A percentile compares a stretch with the other conserved stretches of the same genome.
phyloP scores from a whole-genome alignment of 2,888 invertebrate genomes.

The Pachymerium ferrugineum region DNA sequence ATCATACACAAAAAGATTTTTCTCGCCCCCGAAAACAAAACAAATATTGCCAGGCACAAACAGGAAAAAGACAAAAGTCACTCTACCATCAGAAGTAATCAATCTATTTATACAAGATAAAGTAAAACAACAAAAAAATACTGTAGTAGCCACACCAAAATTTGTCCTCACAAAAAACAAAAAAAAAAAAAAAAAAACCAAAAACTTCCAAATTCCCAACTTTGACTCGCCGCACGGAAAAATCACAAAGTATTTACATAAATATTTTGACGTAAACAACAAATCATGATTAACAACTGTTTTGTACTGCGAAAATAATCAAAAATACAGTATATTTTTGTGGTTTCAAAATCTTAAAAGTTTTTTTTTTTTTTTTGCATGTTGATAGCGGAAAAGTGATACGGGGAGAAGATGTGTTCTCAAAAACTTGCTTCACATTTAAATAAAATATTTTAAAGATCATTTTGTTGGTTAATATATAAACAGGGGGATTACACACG shows the following conservation, averaged over 20 bases:
- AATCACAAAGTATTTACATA: background rate
- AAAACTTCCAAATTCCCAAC: conserved; percentile 8
- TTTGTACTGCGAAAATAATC: conserved; percentile 15
- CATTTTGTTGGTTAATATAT: conserved; percentile 3
- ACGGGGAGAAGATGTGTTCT: background rate
- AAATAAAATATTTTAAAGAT: conserved; percentile 4
- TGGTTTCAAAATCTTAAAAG: too few species aligned
- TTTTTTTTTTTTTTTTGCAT: too few species aligned
- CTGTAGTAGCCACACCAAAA: conserved; percentile 14
- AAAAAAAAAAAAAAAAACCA: background rate
- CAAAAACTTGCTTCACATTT: background rate
- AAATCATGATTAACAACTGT: too few species aligned
- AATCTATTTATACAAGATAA: background rate
- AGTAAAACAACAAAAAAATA: background rate
- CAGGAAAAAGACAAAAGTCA: background rate
- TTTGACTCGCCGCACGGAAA: background rate
- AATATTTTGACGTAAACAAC: background rate
- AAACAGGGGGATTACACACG: conserved; percentile 4
- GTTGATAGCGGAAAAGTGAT: background rate
- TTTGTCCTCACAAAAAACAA: too few species aligned
- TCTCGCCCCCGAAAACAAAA: conserved; percentile 11
- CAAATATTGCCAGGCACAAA: conserved; percentile 9
- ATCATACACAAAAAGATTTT: background rate
- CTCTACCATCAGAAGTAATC: background rate
- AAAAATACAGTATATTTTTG: background rate